Percentiles rank a stretch among this genome's conserved stretches.
These are phyloP conservation scores for Ptychodera flava DNA, from an alignment of 35 echinoderm and acorn worm genomes.

Conservation along the genomic window DNA sequence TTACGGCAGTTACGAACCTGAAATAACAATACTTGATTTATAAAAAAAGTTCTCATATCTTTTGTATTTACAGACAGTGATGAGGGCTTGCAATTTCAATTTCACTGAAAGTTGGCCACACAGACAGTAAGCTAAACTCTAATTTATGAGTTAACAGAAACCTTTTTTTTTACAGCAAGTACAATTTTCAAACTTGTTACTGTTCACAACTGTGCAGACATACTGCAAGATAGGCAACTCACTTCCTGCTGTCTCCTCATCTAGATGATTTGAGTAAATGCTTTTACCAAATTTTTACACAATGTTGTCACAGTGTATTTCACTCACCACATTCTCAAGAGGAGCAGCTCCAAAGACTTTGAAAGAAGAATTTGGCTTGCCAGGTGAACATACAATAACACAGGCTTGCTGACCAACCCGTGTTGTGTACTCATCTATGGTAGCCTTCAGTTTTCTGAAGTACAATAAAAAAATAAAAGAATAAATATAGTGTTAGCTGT, in stretches of 20 bases:
- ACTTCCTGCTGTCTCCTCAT: no score
- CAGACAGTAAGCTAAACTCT: no score
- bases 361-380: slow-evolving; percentile 83
- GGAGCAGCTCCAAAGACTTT: slow-evolving; percentile 94
- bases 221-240: no score
- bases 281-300: no score
- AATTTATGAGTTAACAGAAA: no score
- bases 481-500: background rate
- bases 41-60: background rate
- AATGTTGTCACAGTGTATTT: no score
- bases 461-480: slow-evolving; percentile 10
- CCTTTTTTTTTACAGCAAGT: no score
- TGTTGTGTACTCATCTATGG: slow-evolving; percentile 95
- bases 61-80: background rate
- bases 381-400: slow-evolving; percentile 75
- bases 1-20: slow-evolving; percentile 76
- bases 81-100: no score
- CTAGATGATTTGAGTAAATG: no score
- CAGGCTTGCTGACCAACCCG: slow-evolving; percentile 94
- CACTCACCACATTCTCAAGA: slow-evolving; percentile 91
- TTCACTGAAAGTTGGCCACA: background rate
- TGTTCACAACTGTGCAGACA: no score
- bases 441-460: slow-evolving; percentile 75
- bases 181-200: no score
- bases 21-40: background rate